Base-by-base conservation (phyloP, 2,113 vertebrate species). In the Calyptommatus sinebrachiatus region DNA sequence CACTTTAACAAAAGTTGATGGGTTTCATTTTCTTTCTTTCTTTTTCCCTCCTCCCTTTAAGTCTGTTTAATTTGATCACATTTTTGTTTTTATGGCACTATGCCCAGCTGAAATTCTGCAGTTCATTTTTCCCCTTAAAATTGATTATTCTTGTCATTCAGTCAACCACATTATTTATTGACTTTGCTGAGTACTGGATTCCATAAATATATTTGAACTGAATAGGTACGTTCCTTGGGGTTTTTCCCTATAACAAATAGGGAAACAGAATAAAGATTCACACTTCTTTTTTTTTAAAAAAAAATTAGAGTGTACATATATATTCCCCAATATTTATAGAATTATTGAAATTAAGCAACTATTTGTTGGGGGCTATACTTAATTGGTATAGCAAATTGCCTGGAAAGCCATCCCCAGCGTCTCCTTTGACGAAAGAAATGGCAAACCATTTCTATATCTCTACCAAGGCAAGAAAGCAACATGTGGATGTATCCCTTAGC, bases 81-180 rank as follows among this genome's bases (percentile, higher is more conserved):
- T 22, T 82, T 63, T 26, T 65, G 12, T 84, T 84, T 90, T 86
- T 61, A 79, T 24, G 77, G 80, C 80, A 84, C 12, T 2, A 0
- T 73, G 77, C 63, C 80, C 53, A 57, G 3, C 10, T 2, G 41
- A 22, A 50, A 35, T 75, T 4, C 8, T 35, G 41, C 3, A 80
- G 73, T 8, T 31, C 71, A 62, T 46, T 68, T 35, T 73, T 29
- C 70, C 77, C 74, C 77, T 76, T 9, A 21, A 70, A 26, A 18
- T 3, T 11, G n/a, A 48, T 12, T 31, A 35, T 73, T 73, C 63
- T 79, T 76, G 71, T 84, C 35, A 53, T 28, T 76, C 67, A 29
- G 9, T 60, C 68, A 46, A 12, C 50, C 2, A 0, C 28, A 8
- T 67, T 60, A 74, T 83, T 82, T 81, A 78, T 83, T 57, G 53